These are phyloP conservation scores for Zapus hudsonius DNA, from an alignment of 2,113 vertebrate species.

Conservation along the genomic window DNA sequence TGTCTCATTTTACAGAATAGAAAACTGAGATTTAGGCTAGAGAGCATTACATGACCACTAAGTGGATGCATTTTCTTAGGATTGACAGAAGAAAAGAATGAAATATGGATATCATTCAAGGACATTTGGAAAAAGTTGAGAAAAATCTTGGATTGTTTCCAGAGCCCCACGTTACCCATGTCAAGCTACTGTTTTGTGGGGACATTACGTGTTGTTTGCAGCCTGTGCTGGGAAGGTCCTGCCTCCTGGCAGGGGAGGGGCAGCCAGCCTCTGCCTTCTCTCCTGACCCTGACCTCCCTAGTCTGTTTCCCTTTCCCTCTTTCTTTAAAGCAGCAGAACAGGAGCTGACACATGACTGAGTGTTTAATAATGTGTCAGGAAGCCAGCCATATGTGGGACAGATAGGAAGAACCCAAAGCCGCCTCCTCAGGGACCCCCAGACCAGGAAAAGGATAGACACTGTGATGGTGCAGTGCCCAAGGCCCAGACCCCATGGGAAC, in stretches of 20 bases:
- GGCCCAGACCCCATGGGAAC: too few relatives aligned
- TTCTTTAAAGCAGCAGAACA: neutral
- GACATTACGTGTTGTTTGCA: too few relatives aligned
- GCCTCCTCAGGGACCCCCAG: neutral
- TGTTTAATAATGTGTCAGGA: accelerated
- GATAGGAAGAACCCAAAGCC: neutral
- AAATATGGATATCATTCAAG: neutral
- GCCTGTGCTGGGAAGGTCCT: accelerated
- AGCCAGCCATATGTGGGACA: neutral
- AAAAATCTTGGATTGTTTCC: neutral
- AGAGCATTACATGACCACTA: neutral
- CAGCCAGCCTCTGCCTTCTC: too few relatives aligned
- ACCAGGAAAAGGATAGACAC: too few relatives aligned
- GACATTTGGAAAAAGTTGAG: neutral
- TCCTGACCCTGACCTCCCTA: too few relatives aligned
- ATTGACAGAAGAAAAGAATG: neutral
- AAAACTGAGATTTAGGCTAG: neutral
- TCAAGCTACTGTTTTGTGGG: too few relatives aligned
- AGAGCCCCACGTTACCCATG: accelerated
- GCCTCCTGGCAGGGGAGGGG: neutral
- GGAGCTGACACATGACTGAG: accelerated
- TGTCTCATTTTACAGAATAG: neutral
- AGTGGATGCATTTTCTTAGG: neutral
- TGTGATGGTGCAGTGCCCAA: accelerated
- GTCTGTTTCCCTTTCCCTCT: neutral